Conservation (phyloP, 2,888 invertebrate genomes). For the Cyrtodaria siliqua region DNA sequence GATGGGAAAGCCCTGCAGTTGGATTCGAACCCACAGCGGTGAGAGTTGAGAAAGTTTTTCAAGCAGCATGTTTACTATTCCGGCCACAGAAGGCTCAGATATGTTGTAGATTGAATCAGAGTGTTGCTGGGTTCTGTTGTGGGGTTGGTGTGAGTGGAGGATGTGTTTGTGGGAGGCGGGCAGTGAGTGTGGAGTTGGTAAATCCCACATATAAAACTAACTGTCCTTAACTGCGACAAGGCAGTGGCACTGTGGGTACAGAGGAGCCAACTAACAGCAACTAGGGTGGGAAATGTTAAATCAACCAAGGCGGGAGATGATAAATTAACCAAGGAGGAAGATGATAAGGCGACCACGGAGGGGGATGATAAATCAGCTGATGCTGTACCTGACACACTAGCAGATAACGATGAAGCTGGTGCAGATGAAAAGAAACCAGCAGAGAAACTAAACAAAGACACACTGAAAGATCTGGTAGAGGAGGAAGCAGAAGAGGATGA, state of each 20-base stretch:
- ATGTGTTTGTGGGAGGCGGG: too few relatives aligned
- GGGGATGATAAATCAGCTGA: background rate
- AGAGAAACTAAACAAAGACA: slow-evolving; percentile 33
- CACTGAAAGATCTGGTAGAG: slow-evolving; percentile 26
- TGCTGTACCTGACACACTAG: too few relatives aligned
- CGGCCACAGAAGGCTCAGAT: too few relatives aligned
- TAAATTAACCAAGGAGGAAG: background rate
- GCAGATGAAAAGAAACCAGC: background rate
- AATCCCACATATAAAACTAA: too few relatives aligned
- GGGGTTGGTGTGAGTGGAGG: too few relatives aligned
- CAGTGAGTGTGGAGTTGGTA: too few relatives aligned
- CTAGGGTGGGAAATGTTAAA: background rate
- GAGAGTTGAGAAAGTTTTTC: too few relatives aligned
- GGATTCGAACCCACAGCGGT: too few relatives aligned
- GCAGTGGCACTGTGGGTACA: slow-evolving; percentile 38
- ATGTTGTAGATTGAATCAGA: too few relatives aligned
- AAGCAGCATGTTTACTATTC: too few relatives aligned
- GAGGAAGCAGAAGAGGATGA: slow-evolving; percentile 28
- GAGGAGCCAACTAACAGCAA: background rate
- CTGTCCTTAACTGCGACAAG: slow-evolving; percentile 13
- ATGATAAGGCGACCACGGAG: background rate
- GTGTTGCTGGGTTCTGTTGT: too few relatives aligned
- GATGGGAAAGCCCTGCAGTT: too few relatives aligned
- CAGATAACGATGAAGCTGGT: background rate
- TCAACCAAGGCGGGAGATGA: background rate